phyloP scores from a whole-genome alignment of 2,113 vertebrate species.

The Plotosus lineatus region DNA sequence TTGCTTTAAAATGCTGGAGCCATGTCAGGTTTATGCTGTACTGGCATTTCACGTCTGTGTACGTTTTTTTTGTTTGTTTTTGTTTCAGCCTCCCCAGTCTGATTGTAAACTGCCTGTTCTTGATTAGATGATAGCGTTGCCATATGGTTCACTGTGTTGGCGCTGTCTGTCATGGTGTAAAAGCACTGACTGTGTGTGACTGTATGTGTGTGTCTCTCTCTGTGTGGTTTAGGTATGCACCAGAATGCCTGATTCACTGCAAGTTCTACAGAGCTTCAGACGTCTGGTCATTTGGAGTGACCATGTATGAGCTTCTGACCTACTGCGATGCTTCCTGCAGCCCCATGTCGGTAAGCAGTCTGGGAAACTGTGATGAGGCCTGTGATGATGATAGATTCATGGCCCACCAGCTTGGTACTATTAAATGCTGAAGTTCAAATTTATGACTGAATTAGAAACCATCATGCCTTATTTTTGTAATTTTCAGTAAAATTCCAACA shows the following conservation, averaged over 20 bases:
- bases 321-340: slow-evolving; percentile 86
- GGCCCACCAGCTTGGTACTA: background rate
- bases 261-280: slow-evolving; percentile 96
- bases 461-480: background rate
- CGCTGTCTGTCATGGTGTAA: background rate
- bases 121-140: background rate
- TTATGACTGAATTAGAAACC: no score
- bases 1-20: no score
- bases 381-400: background rate
- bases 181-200: background rate
- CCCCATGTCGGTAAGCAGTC: slow-evolving; percentile 83
- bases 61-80: no score
- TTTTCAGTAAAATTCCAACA: background rate
- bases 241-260: slow-evolving; percentile 87
- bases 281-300: slow-evolving; percentile 96
- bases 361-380: background rate
- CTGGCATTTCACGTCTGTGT: no score
- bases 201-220: background rate
- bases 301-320: slow-evolving; percentile 91
- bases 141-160: background rate
- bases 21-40: no score
- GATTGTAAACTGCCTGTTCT: no score
- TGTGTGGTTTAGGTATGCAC: slow-evolving; percentile 84
- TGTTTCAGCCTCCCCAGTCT: no score
- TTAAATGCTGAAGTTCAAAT: background rate